Evolutionary conservation across 2,113 vertebrate species (phyloP).

Genomic region (Petromus typicus): DNA sequence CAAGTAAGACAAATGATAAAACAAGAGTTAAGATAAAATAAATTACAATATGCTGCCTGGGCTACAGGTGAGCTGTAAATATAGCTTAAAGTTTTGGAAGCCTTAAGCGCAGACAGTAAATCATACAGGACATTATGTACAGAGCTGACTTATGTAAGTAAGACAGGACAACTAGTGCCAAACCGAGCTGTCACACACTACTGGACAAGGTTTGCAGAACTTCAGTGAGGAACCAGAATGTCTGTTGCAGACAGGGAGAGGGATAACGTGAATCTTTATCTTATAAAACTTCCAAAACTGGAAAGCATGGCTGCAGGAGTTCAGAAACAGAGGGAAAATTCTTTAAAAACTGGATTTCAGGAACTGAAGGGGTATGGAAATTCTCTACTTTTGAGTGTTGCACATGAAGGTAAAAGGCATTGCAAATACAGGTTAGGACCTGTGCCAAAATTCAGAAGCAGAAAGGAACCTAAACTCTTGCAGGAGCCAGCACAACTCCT

Average conservation of each 20-base stretch:
- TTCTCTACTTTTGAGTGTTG: not conserved
- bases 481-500: not conserved
- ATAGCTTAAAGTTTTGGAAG: not conserved
- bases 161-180: not conserved
- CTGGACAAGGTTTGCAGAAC: not conserved
- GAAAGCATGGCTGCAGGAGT: not conserved
- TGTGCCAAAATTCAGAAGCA: not conserved
- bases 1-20: constrained; percentile 45
- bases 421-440: not conserved
- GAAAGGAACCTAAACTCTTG: accelerated
- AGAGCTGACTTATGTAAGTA: not conserved
- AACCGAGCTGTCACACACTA: not conserved
- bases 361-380: not conserved
- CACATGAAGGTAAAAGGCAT: not conserved
- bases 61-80: not conserved
- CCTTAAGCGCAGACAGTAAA: not conserved
- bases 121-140: not conserved
- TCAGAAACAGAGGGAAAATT: not conserved
- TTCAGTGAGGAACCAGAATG: not conserved
- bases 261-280: not conserved
- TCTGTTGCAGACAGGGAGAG: not conserved
- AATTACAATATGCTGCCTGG: not conserved
- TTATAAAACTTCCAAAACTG: not conserved
- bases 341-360: not conserved
- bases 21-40: constrained; percentile 46